Percentiles rank a stretch among this genome's conserved stretches.
phyloP scores from a whole-genome alignment of 2,888 invertebrate species.

The Xanthorhoe designata region DNA sequence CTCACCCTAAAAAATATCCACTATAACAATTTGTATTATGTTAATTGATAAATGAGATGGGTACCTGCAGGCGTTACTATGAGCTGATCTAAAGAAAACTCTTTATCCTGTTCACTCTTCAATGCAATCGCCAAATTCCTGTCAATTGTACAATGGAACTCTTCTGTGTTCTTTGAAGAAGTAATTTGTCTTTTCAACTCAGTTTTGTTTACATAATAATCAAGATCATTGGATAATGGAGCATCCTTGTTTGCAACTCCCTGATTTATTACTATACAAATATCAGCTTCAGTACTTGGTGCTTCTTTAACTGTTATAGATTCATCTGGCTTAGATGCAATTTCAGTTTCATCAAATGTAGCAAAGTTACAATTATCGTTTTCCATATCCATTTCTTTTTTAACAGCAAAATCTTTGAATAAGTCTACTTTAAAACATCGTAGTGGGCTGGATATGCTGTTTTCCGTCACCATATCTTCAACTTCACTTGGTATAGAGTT shows the following conservation, averaged over 20 bases:
- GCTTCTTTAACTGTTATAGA: neutral
- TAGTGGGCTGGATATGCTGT: conserved; percentile 24
- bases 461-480: conserved; percentile 33
- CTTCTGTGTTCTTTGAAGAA: conserved; percentile 17
- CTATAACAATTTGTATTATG: too few relatives aligned
- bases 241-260: conserved; percentile 15
- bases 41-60: too few relatives aligned
- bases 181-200: conserved; percentile 32
- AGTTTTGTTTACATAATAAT: conserved; percentile 37
- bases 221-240: conserved; percentile 34
- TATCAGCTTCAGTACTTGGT: conserved; percentile 8
- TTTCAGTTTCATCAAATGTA: conserved; percentile 10
- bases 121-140: conserved; percentile 69
- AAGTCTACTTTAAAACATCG: conserved; percentile 24
- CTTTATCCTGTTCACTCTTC: conserved; percentile 54
- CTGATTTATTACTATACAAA: conserved; percentile 25
- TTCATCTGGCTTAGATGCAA: neutral
- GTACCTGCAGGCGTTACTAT: conserved; percentile 68
- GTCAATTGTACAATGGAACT: conserved; percentile 60
- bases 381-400: conserved; percentile 21
- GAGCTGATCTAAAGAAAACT: conserved; percentile 63
- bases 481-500: conserved; percentile 32
- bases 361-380: conserved; percentile 11
- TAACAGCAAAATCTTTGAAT: conserved; percentile 8
- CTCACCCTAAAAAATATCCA: too few relatives aligned